Evolutionary conservation across 2,888 invertebrate genomes (phyloP).

Genomic region (Cheilosia pagana): DNA sequence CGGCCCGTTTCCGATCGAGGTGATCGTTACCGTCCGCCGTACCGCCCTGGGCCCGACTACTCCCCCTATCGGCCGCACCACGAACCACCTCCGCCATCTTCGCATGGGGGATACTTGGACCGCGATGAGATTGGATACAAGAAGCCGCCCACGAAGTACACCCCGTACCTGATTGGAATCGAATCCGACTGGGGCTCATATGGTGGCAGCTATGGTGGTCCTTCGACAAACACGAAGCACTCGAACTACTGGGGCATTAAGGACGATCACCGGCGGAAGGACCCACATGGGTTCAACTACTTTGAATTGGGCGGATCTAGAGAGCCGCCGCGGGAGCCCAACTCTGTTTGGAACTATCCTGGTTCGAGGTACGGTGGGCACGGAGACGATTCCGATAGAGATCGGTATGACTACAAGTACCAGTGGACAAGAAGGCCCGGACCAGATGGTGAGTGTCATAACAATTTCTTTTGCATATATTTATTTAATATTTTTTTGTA

Average conservation of each 20-base stretch:
- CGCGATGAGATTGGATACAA: constrained; percentile 78
- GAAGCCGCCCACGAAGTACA: constrained; percentile 81
- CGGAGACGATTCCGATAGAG: constrained; percentile 75
- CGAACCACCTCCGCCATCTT: constrained; percentile 77
- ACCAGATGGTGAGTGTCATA: constrained; percentile 81
- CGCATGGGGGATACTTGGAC: constrained; percentile 80
- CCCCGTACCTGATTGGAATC: constrained; percentile 85
- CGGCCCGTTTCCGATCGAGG: constrained; percentile 78
- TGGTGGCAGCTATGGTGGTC: constrained; percentile 86
- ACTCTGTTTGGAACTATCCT: constrained; percentile 84
- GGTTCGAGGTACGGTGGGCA: constrained; percentile 82
- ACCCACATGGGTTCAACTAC: constrained; percentile 83
- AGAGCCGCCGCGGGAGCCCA: constrained; percentile 79
- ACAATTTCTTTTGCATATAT: neutral
- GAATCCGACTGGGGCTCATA: constrained; percentile 86
- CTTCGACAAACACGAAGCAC: constrained; percentile 81
- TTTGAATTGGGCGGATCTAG: constrained; percentile 83
- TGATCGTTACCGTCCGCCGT: constrained; percentile 81
- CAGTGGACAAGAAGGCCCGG: constrained; percentile 83
- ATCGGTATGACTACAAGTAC: constrained; percentile 81
- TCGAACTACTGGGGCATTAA: constrained; percentile 85
- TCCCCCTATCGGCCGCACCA: constrained; percentile 80
- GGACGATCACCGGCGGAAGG: constrained; percentile 81
- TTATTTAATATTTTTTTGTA: constrained; percentile 77
- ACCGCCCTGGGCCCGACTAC: constrained; percentile 80